Base-by-base conservation (phyloP, 2,113 vertebrate genomes). In the Todiramphus chloris region DNA sequence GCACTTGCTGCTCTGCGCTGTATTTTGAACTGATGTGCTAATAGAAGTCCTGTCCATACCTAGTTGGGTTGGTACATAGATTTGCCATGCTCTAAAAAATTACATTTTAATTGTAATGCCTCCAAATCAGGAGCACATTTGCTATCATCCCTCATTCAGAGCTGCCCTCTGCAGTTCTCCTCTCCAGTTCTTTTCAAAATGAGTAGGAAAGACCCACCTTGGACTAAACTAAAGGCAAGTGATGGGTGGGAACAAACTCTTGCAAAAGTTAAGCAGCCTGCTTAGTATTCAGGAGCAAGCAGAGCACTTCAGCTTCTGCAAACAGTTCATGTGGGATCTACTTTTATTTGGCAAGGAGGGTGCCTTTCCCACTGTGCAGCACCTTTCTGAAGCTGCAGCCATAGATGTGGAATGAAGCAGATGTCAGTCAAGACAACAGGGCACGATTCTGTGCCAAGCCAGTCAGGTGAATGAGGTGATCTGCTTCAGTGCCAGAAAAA, bases 201-300 rank as follows among this genome's bases (percentile, higher is more conserved):
- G 2, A 51, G 53, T 3, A 14, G 44, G 35, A 53, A 55, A 30
- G 63, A 33, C 7, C 12, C 13, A 13, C 2, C 0, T 1, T 33
- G 72, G 7, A 13, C 48, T 68, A 43, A 89, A 63, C 19, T n/a
- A 9, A 67, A 48, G 43, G 78, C 51, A 21, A 20, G 70, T 7
- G 28, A 66, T 31, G 51, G 73, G 24, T 67, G 69, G 56, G 56
- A 63, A 46, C 14, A 64, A 59, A 20, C 25, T 13, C 50, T 30
- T 67, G 27, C 41, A 16, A 30, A 70, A 84, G 41, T 30, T 89
- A 33, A 93, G 69, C 77, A 77, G 75, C 72, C 72, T 55, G 60
- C 60, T 74, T 56, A 55, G 91, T 14, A 37, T 74, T 82, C 50
- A 50, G 86, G 56, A 90, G 51, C 69, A 64, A 48, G 79, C 69